phyloP scores from a whole-genome alignment of 2,888 invertebrate genomes.

The Stramonita haemastoma region DNA sequence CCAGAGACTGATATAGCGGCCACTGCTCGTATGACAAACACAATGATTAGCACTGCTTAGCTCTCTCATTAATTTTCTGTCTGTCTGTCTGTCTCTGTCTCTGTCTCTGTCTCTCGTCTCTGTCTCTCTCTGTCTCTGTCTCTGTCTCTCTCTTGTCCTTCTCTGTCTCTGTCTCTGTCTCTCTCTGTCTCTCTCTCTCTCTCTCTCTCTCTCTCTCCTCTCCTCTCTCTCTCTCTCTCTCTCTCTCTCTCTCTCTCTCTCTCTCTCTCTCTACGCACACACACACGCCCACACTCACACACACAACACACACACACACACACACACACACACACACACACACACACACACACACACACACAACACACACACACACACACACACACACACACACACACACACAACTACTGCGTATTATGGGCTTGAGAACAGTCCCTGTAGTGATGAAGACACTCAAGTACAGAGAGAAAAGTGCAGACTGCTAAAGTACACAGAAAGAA shows the following conservation, averaged over 20 bases:
- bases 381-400: no score
- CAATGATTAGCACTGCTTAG: no score
- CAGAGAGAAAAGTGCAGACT: no score
- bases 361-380: not conserved
- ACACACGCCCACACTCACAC: not conserved
- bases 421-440: no score
- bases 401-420: no score
- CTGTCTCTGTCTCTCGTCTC: not conserved
- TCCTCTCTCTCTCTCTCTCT: not conserved
- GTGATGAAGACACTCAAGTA: no score
- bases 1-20: no score
- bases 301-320: no score
- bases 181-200: slow-evolving; percentile 9
- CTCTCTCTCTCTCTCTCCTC: not conserved
- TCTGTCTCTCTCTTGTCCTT: not conserved
- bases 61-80: no score
- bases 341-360: not conserved
- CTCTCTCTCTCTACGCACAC: not conserved
- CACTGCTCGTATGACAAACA: no score
- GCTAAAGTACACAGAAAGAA: no score
- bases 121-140: not conserved
- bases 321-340: no score
- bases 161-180: not conserved
- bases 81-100: not conserved
- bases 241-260: not conserved